Evolutionary conservation across 2,888 invertebrate species (phyloP).

Genomic region (Drosophila nr. perissopoda): DNA sequence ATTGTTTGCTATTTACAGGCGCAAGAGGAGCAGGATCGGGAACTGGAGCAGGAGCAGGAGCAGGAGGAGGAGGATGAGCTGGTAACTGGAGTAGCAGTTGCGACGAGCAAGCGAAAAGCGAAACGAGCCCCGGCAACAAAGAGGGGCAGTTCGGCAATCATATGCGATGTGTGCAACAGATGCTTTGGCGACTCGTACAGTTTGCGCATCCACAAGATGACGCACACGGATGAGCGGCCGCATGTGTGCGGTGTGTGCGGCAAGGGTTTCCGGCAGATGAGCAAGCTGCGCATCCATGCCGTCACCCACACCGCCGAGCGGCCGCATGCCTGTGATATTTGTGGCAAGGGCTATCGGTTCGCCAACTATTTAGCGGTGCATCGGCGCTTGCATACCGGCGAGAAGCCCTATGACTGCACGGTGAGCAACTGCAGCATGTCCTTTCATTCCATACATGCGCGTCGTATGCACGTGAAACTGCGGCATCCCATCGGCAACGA

Average conservation of each 20-base stretch:
- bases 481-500: slow-evolving; percentile 35
- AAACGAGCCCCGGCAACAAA: slow-evolving; percentile 18
- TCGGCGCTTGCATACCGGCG: slow-evolving; percentile 79
- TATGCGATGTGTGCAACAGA: slow-evolving; percentile 69
- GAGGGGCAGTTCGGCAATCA: not conserved
- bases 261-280: slow-evolving; percentile 78
- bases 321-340: slow-evolving; percentile 75
- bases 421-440: slow-evolving; percentile 40
- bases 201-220: slow-evolving; percentile 81
- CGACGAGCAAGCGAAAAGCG: not conserved
- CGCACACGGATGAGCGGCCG: slow-evolving; percentile 80
- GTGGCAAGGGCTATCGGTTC: slow-evolving; percentile 77
- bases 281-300: slow-evolving; percentile 78
- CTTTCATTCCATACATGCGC: slow-evolving; percentile 71
- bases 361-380: slow-evolving; percentile 81
- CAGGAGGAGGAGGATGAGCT: not conserved
- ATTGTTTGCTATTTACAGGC: not conserved
- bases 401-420: slow-evolving; percentile 76
- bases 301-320: slow-evolving; percentile 77
- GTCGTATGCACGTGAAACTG: slow-evolving; percentile 57
- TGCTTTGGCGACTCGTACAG: slow-evolving; percentile 76
- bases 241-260: slow-evolving; percentile 75
- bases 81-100: not conserved
- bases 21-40: not conserved
- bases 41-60: not conserved